Conservation (phyloP, 2,888 invertebrate species). For the Epistrophe grossulariae region DNA sequence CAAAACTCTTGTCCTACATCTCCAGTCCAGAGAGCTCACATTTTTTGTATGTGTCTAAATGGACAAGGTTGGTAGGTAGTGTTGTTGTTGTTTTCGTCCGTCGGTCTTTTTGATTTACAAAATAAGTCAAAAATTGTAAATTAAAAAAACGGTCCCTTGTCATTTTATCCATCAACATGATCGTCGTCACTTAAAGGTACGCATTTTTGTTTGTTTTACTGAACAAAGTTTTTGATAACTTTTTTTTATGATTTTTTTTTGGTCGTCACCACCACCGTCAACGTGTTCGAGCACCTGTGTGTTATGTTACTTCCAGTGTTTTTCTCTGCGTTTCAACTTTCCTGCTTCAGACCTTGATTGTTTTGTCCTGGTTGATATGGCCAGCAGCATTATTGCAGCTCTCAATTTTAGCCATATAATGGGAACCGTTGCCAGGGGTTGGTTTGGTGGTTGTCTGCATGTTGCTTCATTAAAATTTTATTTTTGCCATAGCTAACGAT, state of each 20-base stretch:
- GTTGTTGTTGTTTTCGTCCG: slow-evolving; percentile 1
- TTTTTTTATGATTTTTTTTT: neutral
- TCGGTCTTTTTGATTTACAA: slow-evolving; percentile 47
- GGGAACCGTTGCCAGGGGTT: neutral
- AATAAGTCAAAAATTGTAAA: slow-evolving; percentile 51
- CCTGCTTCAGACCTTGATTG: neutral
- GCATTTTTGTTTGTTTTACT: slow-evolving; percentile 10
- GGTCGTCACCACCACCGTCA: neutral
- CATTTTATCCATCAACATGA: slow-evolving; percentile 3
- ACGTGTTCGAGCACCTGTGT: slow-evolving; percentile 41
- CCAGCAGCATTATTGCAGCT: slow-evolving; percentile 62
- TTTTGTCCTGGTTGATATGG: slow-evolving; percentile 5
- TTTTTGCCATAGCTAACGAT: slow-evolving; percentile 36
- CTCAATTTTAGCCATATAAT: slow-evolving; percentile 47
- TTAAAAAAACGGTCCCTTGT: slow-evolving; percentile 6
- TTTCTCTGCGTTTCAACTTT: neutral
- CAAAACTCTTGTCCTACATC: slow-evolving; percentile 2
- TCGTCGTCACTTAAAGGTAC: slow-evolving; percentile 15
- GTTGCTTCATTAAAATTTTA: slow-evolving; percentile 68
- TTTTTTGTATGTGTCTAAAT: slow-evolving; percentile 12
- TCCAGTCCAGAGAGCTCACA: neutral
- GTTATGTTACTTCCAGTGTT: slow-evolving; percentile 36
- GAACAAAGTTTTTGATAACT: slow-evolving; percentile 11
- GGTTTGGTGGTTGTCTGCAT: slow-evolving; percentile 54
- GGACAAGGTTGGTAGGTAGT: slow-evolving; percentile 11